Base-by-base conservation (phyloP, 2,888 invertebrate genomes). In the Leptinotarsa rubiginosa region DNA sequence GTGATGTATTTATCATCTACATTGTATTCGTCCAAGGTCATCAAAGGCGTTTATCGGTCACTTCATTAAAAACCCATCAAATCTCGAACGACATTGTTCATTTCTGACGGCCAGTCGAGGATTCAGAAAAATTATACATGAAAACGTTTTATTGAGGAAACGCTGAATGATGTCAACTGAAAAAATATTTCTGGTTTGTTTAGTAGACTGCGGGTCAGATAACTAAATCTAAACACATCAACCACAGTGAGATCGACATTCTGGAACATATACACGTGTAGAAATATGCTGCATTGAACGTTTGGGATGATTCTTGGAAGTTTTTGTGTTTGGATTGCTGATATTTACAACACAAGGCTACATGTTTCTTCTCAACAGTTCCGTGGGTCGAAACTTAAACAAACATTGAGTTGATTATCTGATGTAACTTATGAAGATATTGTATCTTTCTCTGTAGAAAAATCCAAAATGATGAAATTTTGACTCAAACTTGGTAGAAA, bases 261-360 rank as follows among this genome's bases (percentile, higher is more conserved):
- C 25, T 56, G 56, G 56, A 25, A 56, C 15, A 20, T 56, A 50
- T 20, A 56, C 56, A 56, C 56, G 56, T 56, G 56, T 15, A 12
- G 56, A 56, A 56, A 56, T 22, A 56, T 56, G 56, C 56, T 56
- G 56, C 4, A 56, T 22, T 22, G 22, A 25, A 56, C 22, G 5
- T 56, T 56, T 56, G 22, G 18, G 56, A 56, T 56, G 56, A 15
- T 56, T 56, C 56, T 56, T 13, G 22, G 56, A 56, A 56, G 12
- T 13, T 20, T 22, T 56, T 22, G 20, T 56, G 56, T 56, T 56
- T 22, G 56, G 0, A 56, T 22, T 56, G 22, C 56, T 56, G 56
- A 56, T 56, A 56, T 56, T 56, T 22, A 56, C 20, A 22, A 56
- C 22, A 22, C 15, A 41, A 41, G 41, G 41, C 41, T 41, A 12